These are phyloP conservation scores for Tokudaia muenninki DNA, from an alignment of 2,797 vertebrate genomes.

Conservation along the genomic window DNA sequence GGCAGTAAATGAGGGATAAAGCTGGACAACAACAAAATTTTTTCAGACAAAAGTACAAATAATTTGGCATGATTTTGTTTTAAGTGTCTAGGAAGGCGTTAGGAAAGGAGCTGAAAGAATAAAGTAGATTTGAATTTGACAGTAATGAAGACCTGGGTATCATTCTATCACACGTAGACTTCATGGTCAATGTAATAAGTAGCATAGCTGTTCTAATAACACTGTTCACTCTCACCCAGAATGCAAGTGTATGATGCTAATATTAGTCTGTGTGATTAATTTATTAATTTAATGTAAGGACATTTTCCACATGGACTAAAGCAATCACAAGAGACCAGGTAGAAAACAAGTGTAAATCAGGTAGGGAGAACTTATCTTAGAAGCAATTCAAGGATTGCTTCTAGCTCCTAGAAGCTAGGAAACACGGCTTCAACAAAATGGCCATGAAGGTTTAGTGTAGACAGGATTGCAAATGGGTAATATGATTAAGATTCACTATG, in stretches of 20 bases:
- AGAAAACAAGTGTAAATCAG: not conserved
- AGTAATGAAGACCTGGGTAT: too few species aligned
- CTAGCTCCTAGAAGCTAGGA: not conserved
- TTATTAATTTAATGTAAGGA: too few species aligned
- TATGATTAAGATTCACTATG: not conserved
- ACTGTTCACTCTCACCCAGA: rapidly evolving
- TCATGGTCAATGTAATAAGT: not conserved
- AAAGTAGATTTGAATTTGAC: not conserved
- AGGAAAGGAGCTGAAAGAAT: not conserved
- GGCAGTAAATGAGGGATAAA: not conserved
- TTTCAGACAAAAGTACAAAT: not conserved
- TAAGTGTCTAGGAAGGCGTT: not conserved
- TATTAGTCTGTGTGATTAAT: not conserved
- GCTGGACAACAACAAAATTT: not conserved
- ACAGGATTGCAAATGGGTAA: not conserved
- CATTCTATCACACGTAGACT: not conserved
- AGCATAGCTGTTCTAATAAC: not conserved
- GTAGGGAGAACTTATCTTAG: not conserved
- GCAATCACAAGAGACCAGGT: rapidly evolving
- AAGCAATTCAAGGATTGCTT: not conserved
- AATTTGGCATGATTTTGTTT: not conserved
- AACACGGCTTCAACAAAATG: not conserved
- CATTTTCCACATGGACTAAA: not conserved
- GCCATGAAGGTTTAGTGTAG: rapidly evolving
- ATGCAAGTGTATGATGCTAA: rapidly evolving